phyloP scores from a whole-genome alignment of 2,113 vertebrate genomes.

The Mionectes macconnelli region DNA sequence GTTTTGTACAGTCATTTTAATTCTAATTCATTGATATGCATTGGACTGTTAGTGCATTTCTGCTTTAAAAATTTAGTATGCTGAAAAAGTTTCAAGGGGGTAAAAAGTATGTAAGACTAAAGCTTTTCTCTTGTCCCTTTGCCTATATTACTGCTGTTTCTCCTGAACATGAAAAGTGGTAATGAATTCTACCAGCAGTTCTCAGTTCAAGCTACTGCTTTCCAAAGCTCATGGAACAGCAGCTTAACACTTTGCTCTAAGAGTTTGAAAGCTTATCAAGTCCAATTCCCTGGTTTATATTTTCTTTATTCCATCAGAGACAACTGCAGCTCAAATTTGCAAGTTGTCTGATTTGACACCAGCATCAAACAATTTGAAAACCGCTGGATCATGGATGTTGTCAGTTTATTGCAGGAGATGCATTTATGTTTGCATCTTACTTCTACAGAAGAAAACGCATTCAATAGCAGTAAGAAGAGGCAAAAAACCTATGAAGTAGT shows the following conservation, averaged over 20 bases:
- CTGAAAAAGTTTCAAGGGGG: neutral
- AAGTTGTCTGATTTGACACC: neutral
- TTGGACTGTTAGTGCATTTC: neutral
- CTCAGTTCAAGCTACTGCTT: neutral
- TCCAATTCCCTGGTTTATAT: neutral
- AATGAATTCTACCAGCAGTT: neutral
- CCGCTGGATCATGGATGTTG: neutral
- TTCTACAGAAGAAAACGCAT: neutral
- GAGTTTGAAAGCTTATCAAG: neutral
- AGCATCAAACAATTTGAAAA: neutral
- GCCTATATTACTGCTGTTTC: neutral
- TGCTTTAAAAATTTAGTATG: neutral
- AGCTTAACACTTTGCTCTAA: neutral
- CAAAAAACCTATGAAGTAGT: neutral
- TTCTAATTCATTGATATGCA: neutral
- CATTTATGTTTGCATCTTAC: neutral
- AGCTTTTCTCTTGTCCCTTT: neutral
- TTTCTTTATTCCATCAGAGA: neutral
- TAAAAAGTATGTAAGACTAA: neutral
- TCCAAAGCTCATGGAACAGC: neutral
- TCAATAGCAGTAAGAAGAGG: neutral
- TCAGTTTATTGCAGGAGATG: neutral
- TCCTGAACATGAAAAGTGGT: neutral
- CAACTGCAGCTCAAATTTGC: neutral
- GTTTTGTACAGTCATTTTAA: neutral